Percentiles rank a stretch among this genome's conserved stretches.
Conservation (phyloP, 2,888 invertebrate genomes). For the Drosophila kuntzei region DNA sequence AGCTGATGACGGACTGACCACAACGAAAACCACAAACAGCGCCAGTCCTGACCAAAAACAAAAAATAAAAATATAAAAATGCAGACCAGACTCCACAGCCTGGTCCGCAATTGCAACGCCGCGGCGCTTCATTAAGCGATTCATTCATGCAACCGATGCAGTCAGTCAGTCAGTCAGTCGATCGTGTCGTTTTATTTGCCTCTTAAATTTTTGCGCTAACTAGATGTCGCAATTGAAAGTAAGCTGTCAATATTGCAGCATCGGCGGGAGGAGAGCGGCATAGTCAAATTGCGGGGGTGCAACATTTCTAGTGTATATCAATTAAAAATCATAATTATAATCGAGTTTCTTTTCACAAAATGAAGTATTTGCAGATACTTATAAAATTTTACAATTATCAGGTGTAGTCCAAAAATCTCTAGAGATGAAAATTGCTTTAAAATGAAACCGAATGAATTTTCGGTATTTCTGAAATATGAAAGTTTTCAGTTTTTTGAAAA, state of each 20-base stretch:
- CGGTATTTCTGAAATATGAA: too few relatives aligned
- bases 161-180: constrained; percentile 31
- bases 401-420: not conserved
- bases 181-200: constrained; percentile 78
- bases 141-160: constrained; percentile 71
- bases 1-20: constrained; percentile 67
- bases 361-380: not conserved
- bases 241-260: constrained; percentile 70
- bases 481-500: too few relatives aligned
- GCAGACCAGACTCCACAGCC: constrained; percentile 21
- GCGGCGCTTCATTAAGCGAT: constrained; percentile 78
- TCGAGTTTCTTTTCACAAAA: not conserved
- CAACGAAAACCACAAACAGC: constrained; percentile 45
- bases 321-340: not conserved
- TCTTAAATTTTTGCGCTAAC: constrained; percentile 77
- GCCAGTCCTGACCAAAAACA: constrained; percentile 20
- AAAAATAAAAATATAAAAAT: too few relatives aligned
- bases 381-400: not conserved
- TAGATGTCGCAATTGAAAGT: constrained; percentile 82
- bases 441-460: too few relatives aligned
- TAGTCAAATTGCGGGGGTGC: constrained; percentile 12
- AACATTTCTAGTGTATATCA: not conserved
- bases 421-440: too few relatives aligned
- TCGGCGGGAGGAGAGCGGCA: not conserved
- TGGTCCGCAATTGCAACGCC: constrained; percentile 37